phyloP scores from a whole-genome alignment of 2,888 invertebrate species.

The Drosophila nigricruria region DNA sequence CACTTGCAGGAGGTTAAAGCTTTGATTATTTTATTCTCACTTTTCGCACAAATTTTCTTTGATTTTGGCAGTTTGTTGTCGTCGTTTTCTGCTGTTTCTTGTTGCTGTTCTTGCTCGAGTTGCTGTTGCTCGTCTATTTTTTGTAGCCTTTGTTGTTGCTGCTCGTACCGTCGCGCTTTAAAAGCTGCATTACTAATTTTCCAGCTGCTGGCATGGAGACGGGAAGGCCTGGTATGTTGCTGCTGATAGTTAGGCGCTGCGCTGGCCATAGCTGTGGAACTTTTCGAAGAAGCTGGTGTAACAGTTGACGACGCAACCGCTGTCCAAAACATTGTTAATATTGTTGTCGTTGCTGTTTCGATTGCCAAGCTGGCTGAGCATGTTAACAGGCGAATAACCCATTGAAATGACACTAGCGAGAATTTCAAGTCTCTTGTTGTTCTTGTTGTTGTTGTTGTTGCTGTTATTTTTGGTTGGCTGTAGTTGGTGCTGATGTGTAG shows the following conservation, averaged over 20 bases:
- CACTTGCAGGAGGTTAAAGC: slow-evolving; percentile 55
- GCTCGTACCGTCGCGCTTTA: slow-evolving; percentile 36
- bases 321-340: slow-evolving; percentile 54
- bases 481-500: too few species aligned
- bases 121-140: slow-evolving; percentile 10
- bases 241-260: slow-evolving; percentile 56
- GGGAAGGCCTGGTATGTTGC: slow-evolving; percentile 48
- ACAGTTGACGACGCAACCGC: slow-evolving; percentile 59
- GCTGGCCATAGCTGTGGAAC: slow-evolving; percentile 45
- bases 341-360: background rate
- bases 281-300: slow-evolving; percentile 16
- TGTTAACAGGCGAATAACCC: background rate
- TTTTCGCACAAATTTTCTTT: slow-evolving; percentile 49
- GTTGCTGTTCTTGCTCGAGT: background rate
- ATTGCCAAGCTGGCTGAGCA: background rate
- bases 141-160: slow-evolving; percentile 26
- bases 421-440: background rate
- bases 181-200: slow-evolving; percentile 52
- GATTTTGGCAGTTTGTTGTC: background rate
- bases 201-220: slow-evolving; percentile 47
- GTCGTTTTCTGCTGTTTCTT: background rate
- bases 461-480: too few species aligned
- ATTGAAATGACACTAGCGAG: background rate
- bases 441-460: background rate
- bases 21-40: slow-evolving; percentile 54